These are phyloP conservation scores for Brachyopa scutellaris DNA, from an alignment of 2,888 invertebrate genomes.

Conservation along the genomic window DNA sequence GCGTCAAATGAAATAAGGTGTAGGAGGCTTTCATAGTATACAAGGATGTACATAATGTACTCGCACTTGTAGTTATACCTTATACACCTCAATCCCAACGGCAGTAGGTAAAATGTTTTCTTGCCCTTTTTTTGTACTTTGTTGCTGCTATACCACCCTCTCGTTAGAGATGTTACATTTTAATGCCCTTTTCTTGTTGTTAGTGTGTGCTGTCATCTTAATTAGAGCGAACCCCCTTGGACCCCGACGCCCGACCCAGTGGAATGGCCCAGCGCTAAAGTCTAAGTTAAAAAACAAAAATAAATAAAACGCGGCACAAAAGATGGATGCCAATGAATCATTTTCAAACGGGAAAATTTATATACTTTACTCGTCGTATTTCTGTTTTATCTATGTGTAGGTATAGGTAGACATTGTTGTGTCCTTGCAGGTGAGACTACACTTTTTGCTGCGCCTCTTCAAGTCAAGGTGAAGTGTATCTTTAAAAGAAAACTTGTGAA, in stretches of 20 bases:
- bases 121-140: not conserved
- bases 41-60: too few relatives aligned
- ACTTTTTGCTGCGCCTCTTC: constrained; percentile 1
- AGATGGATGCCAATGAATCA: constrained; percentile 22
- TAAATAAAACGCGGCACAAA: not conserved
- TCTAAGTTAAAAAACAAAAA: too few relatives aligned
- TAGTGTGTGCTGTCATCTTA: constrained; percentile 5
- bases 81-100: not conserved
- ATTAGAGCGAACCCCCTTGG: not conserved
- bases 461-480: constrained; percentile 45
- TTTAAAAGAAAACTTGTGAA: constrained; percentile 36
- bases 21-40: not conserved
- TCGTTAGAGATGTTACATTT: not conserved
- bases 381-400: too few relatives aligned
- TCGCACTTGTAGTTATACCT: too few relatives aligned
- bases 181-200: not conserved
- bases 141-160: not conserved
- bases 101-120: not conserved
- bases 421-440: constrained; percentile 35
- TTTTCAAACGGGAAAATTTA: constrained; percentile 8
- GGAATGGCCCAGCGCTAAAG: too few relatives aligned
- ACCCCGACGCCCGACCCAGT: not conserved
- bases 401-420: too few relatives aligned
- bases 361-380: not conserved
- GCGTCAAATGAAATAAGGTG: not conserved